phyloP scores from a whole-genome alignment of 2,797 vertebrate genomes.

The Gastrophryne carolinensis region DNA sequence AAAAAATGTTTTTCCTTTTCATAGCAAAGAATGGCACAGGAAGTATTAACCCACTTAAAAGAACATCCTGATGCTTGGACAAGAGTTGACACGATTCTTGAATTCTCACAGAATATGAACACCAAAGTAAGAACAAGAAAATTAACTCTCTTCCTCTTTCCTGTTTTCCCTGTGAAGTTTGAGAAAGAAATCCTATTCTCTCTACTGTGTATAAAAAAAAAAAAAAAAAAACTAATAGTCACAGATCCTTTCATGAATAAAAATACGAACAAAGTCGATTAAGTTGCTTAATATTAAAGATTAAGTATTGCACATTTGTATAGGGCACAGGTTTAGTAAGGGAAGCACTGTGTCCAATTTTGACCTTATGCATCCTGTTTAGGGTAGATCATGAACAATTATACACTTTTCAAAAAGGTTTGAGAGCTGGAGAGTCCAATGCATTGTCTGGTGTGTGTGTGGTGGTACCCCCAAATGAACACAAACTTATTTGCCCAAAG shows the following conservation, averaged over 20 bases:
- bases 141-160: slow-evolving; percentile 65
- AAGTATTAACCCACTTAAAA: slow-evolving; percentile 95
- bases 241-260: neutral
- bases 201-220: slow-evolving; percentile 55
- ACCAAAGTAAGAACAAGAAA: slow-evolving; percentile 88
- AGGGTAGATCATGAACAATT: neutral
- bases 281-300: slow-evolving; percentile 55
- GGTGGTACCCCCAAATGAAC: neutral
- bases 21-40: slow-evolving; percentile 96
- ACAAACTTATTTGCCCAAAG: neutral
- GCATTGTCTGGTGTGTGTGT: neutral
- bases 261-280: slow-evolving; percentile 57
- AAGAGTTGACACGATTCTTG: slow-evolving; percentile 96
- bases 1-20: slow-evolving; percentile 53
- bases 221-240: too few relatives aligned
- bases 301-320: slow-evolving; percentile 24
- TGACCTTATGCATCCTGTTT: neutral
- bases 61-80: slow-evolving; percentile 98
- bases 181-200: slow-evolving; percentile 78
- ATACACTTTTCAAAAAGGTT: neutral
- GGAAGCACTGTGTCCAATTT: neutral
- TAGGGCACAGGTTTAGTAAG: neutral
- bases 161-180: slow-evolving; percentile 73
- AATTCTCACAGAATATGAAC: slow-evolving; percentile 99
- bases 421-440: neutral